These are phyloP conservation scores for Poecile montanus DNA, from an alignment of 2,797 vertebrate genomes.

Conservation along the genomic window DNA sequence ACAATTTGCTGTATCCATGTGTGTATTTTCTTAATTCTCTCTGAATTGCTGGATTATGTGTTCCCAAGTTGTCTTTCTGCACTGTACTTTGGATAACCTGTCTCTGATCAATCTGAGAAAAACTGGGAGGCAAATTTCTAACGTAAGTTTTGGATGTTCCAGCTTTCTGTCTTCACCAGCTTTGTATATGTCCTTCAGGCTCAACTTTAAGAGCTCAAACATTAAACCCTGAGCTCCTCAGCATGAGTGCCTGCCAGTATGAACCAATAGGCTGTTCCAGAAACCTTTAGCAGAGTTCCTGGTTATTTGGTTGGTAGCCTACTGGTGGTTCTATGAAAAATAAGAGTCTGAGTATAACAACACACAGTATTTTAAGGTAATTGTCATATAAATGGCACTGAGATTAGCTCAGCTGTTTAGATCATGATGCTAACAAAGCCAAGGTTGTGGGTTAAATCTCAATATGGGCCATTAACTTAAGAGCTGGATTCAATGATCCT, in stretches of 20 bases:
- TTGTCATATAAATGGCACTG: background rate
- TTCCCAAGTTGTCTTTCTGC: background rate
- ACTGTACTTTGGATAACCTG: background rate
- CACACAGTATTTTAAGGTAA: background rate
- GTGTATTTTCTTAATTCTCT: conserved; percentile 39
- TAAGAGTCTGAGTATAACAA: background rate
- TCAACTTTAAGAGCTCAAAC: background rate
- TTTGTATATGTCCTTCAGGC: background rate
- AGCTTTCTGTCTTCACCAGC: background rate
- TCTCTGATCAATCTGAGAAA: background rate
- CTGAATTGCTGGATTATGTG: conserved; percentile 1
- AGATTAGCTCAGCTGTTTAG: background rate
- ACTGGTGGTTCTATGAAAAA: too few relatives aligned
- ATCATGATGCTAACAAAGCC: background rate
- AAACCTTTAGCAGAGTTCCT: background rate
- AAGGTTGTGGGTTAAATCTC: background rate
- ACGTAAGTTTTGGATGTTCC: background rate
- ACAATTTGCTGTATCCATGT: background rate
- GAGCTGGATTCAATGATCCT: background rate
- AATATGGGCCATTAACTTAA: background rate
- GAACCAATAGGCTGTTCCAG: background rate
- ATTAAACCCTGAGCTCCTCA: background rate
- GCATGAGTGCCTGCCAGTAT: background rate
- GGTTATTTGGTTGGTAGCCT: background rate
- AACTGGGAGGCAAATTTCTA: background rate